Evolutionary conservation across 92 coral and sea anemone genomes (phyloP), one percentile per base, ranked within the genome.

Genomic region (Phymanthus crucifer): DNA sequence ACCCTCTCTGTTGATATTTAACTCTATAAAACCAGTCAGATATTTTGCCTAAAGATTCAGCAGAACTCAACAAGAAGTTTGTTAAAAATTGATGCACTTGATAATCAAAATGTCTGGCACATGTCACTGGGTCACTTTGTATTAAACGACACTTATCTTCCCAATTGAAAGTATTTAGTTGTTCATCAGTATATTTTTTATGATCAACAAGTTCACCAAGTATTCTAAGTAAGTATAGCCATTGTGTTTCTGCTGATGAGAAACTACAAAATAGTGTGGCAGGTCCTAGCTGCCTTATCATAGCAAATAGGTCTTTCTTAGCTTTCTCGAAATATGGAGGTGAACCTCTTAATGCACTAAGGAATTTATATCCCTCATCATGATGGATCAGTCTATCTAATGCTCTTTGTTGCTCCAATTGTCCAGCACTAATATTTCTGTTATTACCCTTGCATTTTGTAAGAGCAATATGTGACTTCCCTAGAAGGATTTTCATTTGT

Each of bases 391-490:
- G 46, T 45, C 66, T 67, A 52, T 83, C 74, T 40, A 83, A 66
- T 32, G 47, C 43, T 3, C 74, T 76, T 36, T 66, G 74, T 18
- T 75, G 70, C 57, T 83, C 76, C 16, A 83, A 38, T 82, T 82
- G 9, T n/a, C n/a, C n/a, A n/a, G n/a, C n/a, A n/a, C n/a, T n/a
- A n/a, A n/a, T n/a, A n/a, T n/a, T n/a, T n/a, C 18, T 76, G 3
- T 68, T 38, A 33, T 69, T 76, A 27, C n/a, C 31, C 21, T 69
- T 69, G 33, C 77, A 68, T 23, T 78, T 78, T 40, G 58, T 16
- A 32, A 78, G 52, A 27, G 83, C 83, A 56, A 78, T 69, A 43
- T 78, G 83, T 7, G 83, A 66, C 71, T 83, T 76, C 33, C 76
- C 64, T 21, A 56, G n/a, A 73, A n/a, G n/a, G n/a, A n/a, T n/a